These are phyloP conservation scores for Leucopsar rothschildi DNA, from an alignment of 2,113 vertebrate genomes.

Conservation along the genomic window DNA sequence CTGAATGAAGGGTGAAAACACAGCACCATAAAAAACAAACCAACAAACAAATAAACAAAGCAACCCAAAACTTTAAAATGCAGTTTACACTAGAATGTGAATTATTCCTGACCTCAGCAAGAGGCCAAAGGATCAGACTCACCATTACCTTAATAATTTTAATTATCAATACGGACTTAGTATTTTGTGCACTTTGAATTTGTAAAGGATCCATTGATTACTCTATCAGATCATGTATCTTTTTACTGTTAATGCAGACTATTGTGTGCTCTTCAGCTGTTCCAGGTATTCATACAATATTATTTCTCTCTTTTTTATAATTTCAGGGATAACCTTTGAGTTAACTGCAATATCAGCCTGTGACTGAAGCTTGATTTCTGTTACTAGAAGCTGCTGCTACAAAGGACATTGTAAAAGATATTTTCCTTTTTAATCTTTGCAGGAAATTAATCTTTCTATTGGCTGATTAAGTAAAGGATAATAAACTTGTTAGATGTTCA, in stretches of 20 bases:
- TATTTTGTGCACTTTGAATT: background rate
- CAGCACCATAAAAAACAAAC: background rate
- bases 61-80: background rate
- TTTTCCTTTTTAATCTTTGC: background rate
- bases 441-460: background rate
- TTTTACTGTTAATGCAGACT: background rate
- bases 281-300: rapidly evolving
- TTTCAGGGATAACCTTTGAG: background rate
- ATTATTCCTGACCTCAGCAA: background rate
- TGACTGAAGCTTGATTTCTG: background rate
- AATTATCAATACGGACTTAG: background rate
- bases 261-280: background rate
- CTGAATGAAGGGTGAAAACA: background rate
- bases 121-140: background rate
- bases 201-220: background rate
- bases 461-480: background rate
- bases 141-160: background rate
- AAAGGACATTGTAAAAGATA: background rate
- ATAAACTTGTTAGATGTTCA: background rate
- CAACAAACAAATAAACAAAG: background rate
- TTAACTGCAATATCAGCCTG: background rate
- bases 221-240: rapidly evolving
- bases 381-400: background rate
- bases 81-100: background rate
- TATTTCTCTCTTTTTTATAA: background rate